Evolutionary conservation across 2,113 vertebrate genomes (phyloP).

Genomic region (Numenius arquata): DNA sequence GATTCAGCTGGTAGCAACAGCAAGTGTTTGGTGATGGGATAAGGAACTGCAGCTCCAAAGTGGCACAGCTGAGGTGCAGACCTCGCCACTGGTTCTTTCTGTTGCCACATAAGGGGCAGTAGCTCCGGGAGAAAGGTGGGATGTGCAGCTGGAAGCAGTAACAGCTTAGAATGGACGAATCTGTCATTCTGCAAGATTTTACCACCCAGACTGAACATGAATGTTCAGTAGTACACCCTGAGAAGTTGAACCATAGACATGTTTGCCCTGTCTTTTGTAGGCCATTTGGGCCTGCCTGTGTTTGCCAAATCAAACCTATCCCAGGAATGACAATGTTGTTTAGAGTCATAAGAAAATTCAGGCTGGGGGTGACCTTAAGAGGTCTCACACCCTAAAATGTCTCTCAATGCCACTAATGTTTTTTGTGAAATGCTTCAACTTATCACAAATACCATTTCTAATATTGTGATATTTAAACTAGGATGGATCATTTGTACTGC

Average conservation of each 20-base stretch:
- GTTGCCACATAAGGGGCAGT: fast-evolving
- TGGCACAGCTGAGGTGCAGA: background rate
- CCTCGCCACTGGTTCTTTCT: background rate
- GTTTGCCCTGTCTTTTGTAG: background rate
- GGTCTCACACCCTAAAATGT: background rate
- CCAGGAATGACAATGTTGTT: background rate
- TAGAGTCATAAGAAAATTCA: background rate
- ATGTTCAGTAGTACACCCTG: background rate
- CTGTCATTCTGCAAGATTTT: background rate
- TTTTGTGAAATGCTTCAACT: background rate
- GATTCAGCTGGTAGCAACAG: background rate
- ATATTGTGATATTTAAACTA: background rate
- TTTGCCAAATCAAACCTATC: background rate
- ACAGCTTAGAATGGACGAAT: background rate
- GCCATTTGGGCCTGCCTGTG: background rate
- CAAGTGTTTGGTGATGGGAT: background rate
- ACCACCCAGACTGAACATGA: background rate
- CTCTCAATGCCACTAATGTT: background rate
- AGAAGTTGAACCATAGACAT: background rate
- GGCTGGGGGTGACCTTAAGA: background rate
- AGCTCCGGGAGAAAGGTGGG: background rate
- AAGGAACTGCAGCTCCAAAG: background rate
- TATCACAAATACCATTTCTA: background rate
- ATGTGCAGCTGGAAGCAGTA: background rate
- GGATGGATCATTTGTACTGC: background rate